Base-by-base conservation (phyloP, 2,888 invertebrate species). In the Euzophera pinguis region DNA sequence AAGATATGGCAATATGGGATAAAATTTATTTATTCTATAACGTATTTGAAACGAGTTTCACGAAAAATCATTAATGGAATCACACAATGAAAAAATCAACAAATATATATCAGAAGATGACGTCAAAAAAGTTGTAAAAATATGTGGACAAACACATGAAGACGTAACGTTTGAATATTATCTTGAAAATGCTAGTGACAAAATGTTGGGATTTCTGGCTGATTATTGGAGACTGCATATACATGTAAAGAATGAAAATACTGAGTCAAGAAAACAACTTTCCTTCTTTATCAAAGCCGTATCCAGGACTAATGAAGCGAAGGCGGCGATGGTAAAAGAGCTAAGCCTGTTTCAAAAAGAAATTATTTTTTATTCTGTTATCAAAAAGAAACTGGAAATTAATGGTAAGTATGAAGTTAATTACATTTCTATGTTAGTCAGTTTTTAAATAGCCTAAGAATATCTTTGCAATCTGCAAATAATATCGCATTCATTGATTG, bases 161-260 rank as follows among this genome's bases (percentile, higher is more conserved):
- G 63, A 58, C 17, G 32, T 55, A 5, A 57, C 79, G 48, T 61
- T 73, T 52, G 64, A 69, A 16, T 87, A 77, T 60, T 53, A 42
- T 22, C 57, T 84, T 8, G 43, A 64, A 16, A 71, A 69, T 50
- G 86, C 88, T 1, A 88, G 85, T 65, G 77, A 82, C 9, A 84
- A 81, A 64, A 86, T 89, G 85, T 63, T 90, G 53, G 90, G 90
- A 13, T 89, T 84, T 58, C 58, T 87, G 27, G 69, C 79, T n/a
- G 90, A 90, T 59, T 87, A 89, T 63, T 84, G 78, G 78, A 88
- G 76, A 71, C 62, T 89, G 0, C 67, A 75, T 66, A 75, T 89
- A 10, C 53, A 62, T 50, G 52, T 69, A 34, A 61, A 59, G 7
- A 58, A 64, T 47, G 57, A 64, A 7, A 14, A 47, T 4, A 39